These are phyloP conservation scores for Dermochelys coriacea DNA, from an alignment of 2,797 vertebrate genomes.

Conservation along the genomic window DNA sequence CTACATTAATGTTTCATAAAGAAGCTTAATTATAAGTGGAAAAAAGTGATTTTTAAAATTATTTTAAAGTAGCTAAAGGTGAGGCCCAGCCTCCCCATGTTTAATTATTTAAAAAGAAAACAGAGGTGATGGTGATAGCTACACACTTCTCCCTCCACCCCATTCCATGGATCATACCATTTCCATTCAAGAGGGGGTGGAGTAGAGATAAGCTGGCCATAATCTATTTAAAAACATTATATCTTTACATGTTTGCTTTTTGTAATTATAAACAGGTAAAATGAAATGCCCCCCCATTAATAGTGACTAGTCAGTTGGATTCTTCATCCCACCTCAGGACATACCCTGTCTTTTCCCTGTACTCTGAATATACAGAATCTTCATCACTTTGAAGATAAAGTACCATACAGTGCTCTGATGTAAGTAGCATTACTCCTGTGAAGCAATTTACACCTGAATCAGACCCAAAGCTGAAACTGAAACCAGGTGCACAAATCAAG, in stretches of 20 bases:
- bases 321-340: background rate
- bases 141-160: background rate
- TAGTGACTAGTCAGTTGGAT: accelerated
- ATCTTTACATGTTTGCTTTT: background rate
- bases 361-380: background rate
- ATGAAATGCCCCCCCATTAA: background rate
- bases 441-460: background rate
- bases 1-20: accelerated
- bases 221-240: background rate
- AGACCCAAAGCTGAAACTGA: background rate
- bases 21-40: background rate
- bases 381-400: background rate
- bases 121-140: background rate
- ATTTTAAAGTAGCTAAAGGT: background rate
- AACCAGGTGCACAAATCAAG: background rate
- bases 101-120: background rate
- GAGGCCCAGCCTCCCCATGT: background rate
- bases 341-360: background rate
- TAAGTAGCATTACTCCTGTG: background rate
- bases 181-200: background rate
- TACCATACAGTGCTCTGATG: background rate
- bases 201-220: accelerated
- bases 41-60: background rate
- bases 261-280: background rate
- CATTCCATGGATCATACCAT: background rate